phyloP scores from a whole-genome alignment of 2,888 invertebrate species.

The Drosophila meridiana region DNA sequence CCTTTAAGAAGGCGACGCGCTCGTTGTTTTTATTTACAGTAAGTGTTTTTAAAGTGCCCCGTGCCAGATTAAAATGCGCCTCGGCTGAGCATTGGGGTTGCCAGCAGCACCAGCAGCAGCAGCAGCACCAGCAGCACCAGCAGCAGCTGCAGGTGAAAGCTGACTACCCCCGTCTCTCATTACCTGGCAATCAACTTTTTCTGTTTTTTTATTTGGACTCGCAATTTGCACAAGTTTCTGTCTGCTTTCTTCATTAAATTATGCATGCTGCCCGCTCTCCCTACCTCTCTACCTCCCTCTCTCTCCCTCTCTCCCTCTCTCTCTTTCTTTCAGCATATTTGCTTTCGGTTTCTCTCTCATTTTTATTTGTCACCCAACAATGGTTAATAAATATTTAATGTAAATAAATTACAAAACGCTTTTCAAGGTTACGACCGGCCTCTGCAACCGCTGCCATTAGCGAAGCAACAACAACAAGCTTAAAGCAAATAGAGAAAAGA shows the following conservation, averaged over 20 bases:
- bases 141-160: slow-evolving; percentile 6
- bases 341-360: slow-evolving; percentile 1
- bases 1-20: slow-evolving; percentile 59
- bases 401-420: slow-evolving; percentile 76
- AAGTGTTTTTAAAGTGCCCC: slow-evolving; percentile 68
- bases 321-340: neutral
- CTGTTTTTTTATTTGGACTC: slow-evolving; percentile 26
- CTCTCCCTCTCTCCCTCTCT: neutral
- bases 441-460: slow-evolving; percentile 39
- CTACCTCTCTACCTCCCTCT: neutral
- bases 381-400: slow-evolving; percentile 74
- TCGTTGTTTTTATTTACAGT: slow-evolving; percentile 66
- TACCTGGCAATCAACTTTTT: slow-evolving; percentile 50
- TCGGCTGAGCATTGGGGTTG: neutral
- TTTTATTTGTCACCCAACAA: slow-evolving; percentile 70
- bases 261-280: slow-evolving; percentile 39
- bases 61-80: slow-evolving; percentile 60
- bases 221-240: slow-evolving; percentile 43
- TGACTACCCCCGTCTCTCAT: slow-evolving; percentile 10
- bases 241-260: slow-evolving; percentile 57
- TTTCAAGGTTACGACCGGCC: slow-evolving; percentile 70
- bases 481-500: neutral
- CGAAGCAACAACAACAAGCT: slow-evolving; percentile 7
- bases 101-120: neutral
- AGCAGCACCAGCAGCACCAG: neutral